A percentile compares a stretch with the other conserved stretches of the same genome.
phyloP scores from a whole-genome alignment of 2,888 invertebrate genomes.

The Mythimna albipuncta region DNA sequence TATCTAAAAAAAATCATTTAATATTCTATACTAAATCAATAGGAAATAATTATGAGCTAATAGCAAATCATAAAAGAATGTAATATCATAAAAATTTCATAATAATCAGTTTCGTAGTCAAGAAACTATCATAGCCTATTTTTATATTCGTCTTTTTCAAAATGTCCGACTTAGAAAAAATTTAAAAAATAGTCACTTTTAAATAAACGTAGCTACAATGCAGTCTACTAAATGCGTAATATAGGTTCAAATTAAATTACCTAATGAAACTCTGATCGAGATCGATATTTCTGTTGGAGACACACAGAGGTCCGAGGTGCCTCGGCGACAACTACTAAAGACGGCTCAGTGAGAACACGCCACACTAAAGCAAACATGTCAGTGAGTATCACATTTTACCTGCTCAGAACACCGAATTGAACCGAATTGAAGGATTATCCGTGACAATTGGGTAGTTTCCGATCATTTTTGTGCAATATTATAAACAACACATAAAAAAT shows the following conservation, averaged over 20 bases:
- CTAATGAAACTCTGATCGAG: too few relatives aligned
- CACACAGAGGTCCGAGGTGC: background rate
- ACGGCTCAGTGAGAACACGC: background rate
- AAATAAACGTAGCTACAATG: slow-evolving; percentile 19
- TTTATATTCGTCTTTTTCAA: background rate
- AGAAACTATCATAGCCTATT: slow-evolving; percentile 11
- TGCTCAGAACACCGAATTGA: too few relatives aligned
- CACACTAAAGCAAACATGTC: background rate
- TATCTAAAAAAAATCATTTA: background rate
- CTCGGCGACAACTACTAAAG: background rate
- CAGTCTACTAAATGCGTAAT: slow-evolving; percentile 27
- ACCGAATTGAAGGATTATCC: too few relatives aligned
- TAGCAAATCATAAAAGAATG: slow-evolving; percentile 10
- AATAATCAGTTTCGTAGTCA: slow-evolving; percentile 5
- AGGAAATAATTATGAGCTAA: slow-evolving; percentile 19
- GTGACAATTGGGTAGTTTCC: too few relatives aligned
- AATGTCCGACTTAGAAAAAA: slow-evolving; percentile 8
- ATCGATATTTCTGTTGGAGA: background rate
- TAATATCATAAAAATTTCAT: slow-evolving; percentile 1
- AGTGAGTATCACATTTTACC: too few relatives aligned
- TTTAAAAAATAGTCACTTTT: slow-evolving; percentile 16
- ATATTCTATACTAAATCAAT: slow-evolving; percentile 9
- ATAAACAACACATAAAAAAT: too few relatives aligned
- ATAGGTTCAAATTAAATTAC: background rate
- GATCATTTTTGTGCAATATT: too few relatives aligned